Evolutionary conservation across 2,888 invertebrate species (phyloP).

Genomic region (Bedellia somnulentella): DNA sequence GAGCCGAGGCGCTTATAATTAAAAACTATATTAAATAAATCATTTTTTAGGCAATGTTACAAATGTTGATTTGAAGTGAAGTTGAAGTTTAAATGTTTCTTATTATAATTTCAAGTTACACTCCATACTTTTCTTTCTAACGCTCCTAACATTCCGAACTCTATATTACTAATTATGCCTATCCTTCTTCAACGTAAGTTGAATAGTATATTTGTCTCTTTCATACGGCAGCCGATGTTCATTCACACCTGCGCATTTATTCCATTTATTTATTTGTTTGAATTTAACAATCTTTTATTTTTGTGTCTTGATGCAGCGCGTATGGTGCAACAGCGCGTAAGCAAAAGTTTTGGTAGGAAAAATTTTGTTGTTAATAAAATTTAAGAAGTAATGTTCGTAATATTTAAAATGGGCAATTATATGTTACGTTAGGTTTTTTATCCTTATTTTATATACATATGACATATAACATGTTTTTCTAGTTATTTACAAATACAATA

Average conservation of each 20-base stretch:
- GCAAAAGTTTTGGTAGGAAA: too few relatives aligned
- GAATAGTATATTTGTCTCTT: slow-evolving; percentile 26
- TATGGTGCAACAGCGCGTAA: too few relatives aligned
- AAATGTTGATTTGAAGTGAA: neutral
- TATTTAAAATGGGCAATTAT: too few relatives aligned
- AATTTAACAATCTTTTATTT: slow-evolving; percentile 29
- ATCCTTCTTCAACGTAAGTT: neutral
- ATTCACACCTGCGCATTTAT: slow-evolving; percentile 48
- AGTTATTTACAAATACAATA: too few relatives aligned
- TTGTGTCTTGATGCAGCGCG: too few relatives aligned
- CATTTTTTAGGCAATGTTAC: neutral
- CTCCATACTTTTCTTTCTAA: neutral
- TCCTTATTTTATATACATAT: too few relatives aligned
- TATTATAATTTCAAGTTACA: neutral
- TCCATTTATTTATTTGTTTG: slow-evolving; percentile 43
- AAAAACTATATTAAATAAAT: neutral
- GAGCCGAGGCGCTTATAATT: neutral
- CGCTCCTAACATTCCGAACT: neutral
- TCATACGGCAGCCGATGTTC: slow-evolving; percentile 29
- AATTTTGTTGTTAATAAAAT: too few relatives aligned
- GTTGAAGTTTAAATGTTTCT: neutral
- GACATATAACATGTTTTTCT: too few relatives aligned
- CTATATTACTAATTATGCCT: neutral
- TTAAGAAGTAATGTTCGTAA: too few relatives aligned
- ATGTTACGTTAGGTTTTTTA: too few relatives aligned